A percentile compares a stretch with the other conserved stretches of the same genome.
Evolutionary conservation across 2,797 vertebrate genomes (phyloP).

Genomic region (Limosa lapponica): DNA sequence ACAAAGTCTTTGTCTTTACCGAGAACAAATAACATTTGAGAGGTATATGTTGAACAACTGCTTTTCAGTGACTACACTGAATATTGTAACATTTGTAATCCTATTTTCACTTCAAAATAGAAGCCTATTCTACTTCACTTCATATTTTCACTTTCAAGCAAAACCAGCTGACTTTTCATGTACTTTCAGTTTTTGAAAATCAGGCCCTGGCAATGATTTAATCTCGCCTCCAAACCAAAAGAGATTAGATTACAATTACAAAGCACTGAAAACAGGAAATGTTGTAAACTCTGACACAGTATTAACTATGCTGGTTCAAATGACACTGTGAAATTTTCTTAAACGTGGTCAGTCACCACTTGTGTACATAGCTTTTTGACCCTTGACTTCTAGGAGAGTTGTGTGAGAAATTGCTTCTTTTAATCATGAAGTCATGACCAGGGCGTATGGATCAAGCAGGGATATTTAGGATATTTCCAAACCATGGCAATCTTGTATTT

Average conservation of each 20-base stretch:
- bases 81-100: neutral
- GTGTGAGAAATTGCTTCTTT: neutral
- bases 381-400: neutral
- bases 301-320: constrained; percentile 9
- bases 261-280: constrained; percentile 51
- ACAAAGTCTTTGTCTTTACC: neutral
- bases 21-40: neutral
- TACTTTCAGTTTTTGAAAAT: constrained; percentile 30
- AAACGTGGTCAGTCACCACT: neutral
- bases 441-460: neutral
- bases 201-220: constrained; percentile 22
- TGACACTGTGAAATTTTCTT: constrained; percentile 26
- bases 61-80: neutral
- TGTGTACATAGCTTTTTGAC: neutral
- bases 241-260: constrained; percentile 53
- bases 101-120: constrained; percentile 9
- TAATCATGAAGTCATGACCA: neutral
- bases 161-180: constrained; percentile 1
- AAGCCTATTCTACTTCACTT: neutral
- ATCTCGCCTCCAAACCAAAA: constrained; percentile 28
- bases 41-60: neutral
- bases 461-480: neutral
- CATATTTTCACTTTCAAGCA: constrained; percentile 37
- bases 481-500: neutral
- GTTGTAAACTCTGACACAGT: constrained; percentile 46